Percentiles rank a stretch among this genome's conserved stretches.
Conservation (phyloP, 2,797 vertebrate genomes). For the Cottoperca gobio region DNA sequence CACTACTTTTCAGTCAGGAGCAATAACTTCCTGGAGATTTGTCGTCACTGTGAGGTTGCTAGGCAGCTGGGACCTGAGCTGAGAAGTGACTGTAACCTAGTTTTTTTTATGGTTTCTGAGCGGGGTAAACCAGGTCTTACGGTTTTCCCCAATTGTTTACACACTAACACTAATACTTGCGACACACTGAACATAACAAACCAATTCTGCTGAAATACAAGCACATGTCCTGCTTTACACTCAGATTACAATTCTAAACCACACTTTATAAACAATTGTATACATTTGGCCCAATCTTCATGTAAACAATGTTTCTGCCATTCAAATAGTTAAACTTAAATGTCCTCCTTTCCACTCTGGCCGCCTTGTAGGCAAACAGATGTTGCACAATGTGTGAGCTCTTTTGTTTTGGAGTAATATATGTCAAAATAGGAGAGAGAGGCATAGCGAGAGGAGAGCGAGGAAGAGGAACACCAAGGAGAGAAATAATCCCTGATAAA, state of each 20-base stretch:
- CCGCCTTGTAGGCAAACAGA: too few species aligned
- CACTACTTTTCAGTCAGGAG: too few species aligned
- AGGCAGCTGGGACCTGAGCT: not conserved
- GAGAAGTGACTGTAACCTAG: not conserved
- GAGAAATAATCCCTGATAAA: too few species aligned
- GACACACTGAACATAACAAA: too few species aligned
- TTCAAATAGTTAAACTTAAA: not conserved
- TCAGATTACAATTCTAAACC: not conserved
- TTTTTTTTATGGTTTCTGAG: not conserved
- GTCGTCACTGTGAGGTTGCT: not conserved
- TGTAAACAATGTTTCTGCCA: not conserved
- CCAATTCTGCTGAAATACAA: not conserved
- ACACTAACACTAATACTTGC: too few species aligned
- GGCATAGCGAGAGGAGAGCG: too few species aligned
- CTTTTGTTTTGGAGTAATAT: too few species aligned
- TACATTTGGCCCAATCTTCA: not conserved
- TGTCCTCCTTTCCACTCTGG: not conserved
- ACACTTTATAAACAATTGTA: not conserved
- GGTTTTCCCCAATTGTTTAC: too few species aligned
- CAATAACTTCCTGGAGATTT: too few species aligned
- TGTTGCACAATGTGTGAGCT: too few species aligned
- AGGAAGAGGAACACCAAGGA: too few species aligned
- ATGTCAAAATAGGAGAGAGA: too few species aligned
- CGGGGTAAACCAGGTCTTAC: not conserved
- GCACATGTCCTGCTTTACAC: not conserved